Evolutionary conservation across 2,797 vertebrate genomes (phyloP).

Genomic region (Liasis olivaceus): DNA sequence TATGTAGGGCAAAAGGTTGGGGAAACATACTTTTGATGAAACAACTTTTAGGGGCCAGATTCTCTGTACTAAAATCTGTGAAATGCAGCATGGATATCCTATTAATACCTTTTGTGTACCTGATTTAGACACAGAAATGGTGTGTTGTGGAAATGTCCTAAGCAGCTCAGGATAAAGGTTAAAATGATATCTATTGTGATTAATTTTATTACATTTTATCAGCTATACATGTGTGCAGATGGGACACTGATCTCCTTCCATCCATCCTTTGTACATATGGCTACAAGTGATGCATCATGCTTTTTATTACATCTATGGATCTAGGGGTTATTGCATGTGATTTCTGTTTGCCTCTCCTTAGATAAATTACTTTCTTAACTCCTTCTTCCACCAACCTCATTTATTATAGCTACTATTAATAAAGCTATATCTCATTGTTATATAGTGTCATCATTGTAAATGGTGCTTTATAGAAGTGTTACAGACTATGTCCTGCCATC

Average conservation of each 20-base stretch:
- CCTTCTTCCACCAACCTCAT: slow-evolving; percentile 9
- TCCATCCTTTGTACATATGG: background rate
- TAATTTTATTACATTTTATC: background rate
- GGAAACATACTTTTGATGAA: background rate
- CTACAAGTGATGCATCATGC: background rate
- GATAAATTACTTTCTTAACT: slow-evolving; percentile 7
- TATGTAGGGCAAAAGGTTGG: background rate
- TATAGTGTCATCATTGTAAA: background rate
- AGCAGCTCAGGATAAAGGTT: background rate
- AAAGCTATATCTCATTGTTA: slow-evolving; percentile 5
- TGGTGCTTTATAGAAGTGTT: background rate
- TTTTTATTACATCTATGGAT: background rate
- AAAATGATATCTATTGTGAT: background rate
- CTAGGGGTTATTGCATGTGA: background rate
- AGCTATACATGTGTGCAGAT: background rate
- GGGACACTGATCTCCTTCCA: background rate
- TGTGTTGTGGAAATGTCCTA: background rate
- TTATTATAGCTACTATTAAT: slow-evolving; percentile 28
- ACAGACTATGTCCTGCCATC: background rate
- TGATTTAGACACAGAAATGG: background rate
- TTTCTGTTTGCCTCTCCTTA: background rate
- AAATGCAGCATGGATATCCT: background rate
- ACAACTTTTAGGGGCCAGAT: background rate
- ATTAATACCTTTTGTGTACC: background rate
- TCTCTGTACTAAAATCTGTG: background rate